phyloP scores from a whole-genome alignment of 2,888 invertebrate genomes.

The Monopis laevigella region DNA sequence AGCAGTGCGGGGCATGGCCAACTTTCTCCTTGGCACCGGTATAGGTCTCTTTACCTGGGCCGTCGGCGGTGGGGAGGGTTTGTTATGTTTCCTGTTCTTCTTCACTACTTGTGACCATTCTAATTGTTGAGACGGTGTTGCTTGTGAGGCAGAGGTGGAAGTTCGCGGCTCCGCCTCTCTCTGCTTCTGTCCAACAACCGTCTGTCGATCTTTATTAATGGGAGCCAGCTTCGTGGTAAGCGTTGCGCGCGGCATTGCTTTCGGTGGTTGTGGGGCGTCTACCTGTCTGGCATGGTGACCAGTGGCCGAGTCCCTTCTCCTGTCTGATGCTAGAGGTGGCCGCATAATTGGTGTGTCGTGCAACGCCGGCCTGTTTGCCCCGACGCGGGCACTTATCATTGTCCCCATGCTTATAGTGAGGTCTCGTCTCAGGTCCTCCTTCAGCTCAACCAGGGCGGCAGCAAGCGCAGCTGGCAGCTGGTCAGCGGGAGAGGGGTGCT shows the following conservation, averaged over 20 bases:
- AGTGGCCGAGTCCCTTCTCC: background rate
- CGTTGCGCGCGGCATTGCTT: background rate
- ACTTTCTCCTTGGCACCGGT: background rate
- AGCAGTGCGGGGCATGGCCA: background rate
- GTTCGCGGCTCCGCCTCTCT: background rate
- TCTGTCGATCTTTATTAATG: background rate
- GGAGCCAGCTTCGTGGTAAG: background rate
- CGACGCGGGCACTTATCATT: background rate
- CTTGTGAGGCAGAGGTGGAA: background rate
- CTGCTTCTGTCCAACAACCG: background rate
- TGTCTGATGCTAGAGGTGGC: background rate
- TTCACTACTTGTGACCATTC: background rate
- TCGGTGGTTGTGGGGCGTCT: background rate
- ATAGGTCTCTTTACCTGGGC: background rate
- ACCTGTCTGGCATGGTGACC: background rate
- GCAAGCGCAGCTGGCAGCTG: background rate
- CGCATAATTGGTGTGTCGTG: background rate
- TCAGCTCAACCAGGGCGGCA: background rate
- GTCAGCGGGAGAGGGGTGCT: background rate
- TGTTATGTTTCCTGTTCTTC: background rate
- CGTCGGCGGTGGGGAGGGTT: background rate
- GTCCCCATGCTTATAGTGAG: background rate
- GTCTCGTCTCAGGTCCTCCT: too few relatives aligned
- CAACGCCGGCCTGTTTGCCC: background rate
- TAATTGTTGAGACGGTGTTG: background rate